A percentile compares a stretch with the other conserved stretches of the same genome.
Conservation (phyloP, 2,888 invertebrate genomes). For the Drosophila mercatorum region DNA sequence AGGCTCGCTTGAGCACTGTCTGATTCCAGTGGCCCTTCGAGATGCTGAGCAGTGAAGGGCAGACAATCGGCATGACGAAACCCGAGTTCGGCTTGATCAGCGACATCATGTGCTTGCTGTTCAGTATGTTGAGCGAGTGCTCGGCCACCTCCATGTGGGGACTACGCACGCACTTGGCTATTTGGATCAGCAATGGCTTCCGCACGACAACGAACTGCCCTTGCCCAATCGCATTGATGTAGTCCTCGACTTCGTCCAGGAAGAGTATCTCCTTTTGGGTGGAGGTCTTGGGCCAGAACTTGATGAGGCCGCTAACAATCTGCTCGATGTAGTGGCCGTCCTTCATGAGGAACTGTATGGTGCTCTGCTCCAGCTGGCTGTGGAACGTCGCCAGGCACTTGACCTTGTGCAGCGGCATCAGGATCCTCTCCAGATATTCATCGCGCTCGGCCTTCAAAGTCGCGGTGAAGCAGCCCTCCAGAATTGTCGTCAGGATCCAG, state of each 20-base stretch:
- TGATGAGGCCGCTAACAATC: background rate
- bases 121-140: background rate
- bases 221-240: background rate
- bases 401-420: conserved; percentile 8
- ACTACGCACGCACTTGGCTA: background rate
- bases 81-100: background rate
- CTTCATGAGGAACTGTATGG: background rate
- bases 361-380: background rate
- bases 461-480: background rate
- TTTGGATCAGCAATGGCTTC: background rate
- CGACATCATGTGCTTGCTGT: background rate
- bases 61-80: background rate
- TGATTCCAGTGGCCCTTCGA: conserved; percentile 3
- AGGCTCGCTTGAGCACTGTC: background rate
- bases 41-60: background rate
- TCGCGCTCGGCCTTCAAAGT: background rate
- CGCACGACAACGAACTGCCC: background rate
- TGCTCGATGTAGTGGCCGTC: background rate
- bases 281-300: conserved; percentile 8
- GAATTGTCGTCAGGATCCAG: background rate
- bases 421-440: background rate
- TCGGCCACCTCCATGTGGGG: background rate
- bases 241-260: background rate
- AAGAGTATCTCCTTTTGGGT: conserved; percentile 6
- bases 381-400: background rate